These are phyloP conservation scores for Lepeophtheirus nordmannii DNA, from an alignment of 2,888 invertebrate species.

Conservation along the genomic window DNA sequence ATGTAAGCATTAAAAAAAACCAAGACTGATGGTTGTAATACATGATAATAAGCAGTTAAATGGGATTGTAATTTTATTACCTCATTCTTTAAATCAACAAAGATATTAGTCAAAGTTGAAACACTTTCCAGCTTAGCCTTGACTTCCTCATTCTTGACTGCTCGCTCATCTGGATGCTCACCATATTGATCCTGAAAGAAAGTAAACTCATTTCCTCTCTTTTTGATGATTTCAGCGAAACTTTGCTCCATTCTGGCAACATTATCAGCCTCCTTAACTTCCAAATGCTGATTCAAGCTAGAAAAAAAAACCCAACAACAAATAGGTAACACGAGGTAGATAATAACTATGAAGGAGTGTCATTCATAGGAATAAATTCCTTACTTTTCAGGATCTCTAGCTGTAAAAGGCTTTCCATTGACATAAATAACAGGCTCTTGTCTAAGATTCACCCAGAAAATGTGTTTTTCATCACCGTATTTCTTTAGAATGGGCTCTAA, in stretches of 20 bases:
- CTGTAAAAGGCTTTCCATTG: slow-evolving; percentile 18
- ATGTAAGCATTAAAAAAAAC: too few relatives aligned
- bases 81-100: slow-evolving; percentile 11
- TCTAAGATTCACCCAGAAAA: slow-evolving; percentile 23
- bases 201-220: slow-evolving; percentile 18
- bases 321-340: background rate
- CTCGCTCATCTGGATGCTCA: slow-evolving; percentile 24
- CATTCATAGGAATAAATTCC: background rate
- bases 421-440: slow-evolving; percentile 24
- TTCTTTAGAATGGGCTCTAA: slow-evolving; percentile 24
- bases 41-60: background rate
- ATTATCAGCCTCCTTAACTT: slow-evolving; percentile 19
- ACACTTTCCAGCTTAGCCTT: slow-evolving; percentile 9
- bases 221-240: slow-evolving; percentile 20
- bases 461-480: slow-evolving; percentile 22
- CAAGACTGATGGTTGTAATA: too few relatives aligned
- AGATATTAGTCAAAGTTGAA: slow-evolving; percentile 13
- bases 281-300: slow-evolving; percentile 18
- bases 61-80: background rate
- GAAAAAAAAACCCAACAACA: background rate
- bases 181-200: slow-evolving; percentile 23
- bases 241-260: slow-evolving; percentile 1
- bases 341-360: background rate
- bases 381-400: slow-evolving; percentile 23
- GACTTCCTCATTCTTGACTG: slow-evolving; percentile 17